A percentile compares a stretch with the other conserved stretches of the same genome.
Conservation (phyloP, 2,113 vertebrate species). For the Nannospalax galili region DNA sequence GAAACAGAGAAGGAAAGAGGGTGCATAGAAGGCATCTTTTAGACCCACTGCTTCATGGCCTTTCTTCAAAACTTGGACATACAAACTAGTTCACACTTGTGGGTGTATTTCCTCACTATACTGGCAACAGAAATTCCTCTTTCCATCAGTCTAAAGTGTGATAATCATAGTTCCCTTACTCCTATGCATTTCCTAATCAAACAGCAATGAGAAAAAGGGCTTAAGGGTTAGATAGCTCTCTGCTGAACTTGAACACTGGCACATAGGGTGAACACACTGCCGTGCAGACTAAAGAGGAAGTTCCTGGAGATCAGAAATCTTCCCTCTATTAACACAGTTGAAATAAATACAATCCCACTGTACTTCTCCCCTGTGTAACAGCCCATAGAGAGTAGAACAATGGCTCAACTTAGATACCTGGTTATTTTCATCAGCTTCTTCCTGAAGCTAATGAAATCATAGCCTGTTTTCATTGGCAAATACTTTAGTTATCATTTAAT, state of each 20-base stretch:
- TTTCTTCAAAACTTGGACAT: background rate
- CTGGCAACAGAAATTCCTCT: background rate
- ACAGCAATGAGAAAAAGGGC: background rate
- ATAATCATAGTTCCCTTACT: background rate
- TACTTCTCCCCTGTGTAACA: background rate
- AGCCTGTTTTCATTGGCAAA: background rate
- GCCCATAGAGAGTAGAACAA: background rate
- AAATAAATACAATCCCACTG: background rate
- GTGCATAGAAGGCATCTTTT: background rate
- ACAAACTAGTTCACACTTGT: background rate
- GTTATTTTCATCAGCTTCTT: background rate
- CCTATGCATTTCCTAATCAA: background rate
- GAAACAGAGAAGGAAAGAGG: background rate
- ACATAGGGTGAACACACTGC: background rate
- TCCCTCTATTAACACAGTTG: background rate
- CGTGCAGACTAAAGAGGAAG: background rate
- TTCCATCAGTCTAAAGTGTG: background rate
- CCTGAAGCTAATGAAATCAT: constrained; percentile 11
- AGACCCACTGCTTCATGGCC: background rate
- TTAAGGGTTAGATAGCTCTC: background rate
- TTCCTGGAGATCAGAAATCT: background rate
- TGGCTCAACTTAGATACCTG: background rate
- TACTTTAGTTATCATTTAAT: background rate
- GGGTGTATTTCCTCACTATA: background rate
- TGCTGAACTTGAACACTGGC: background rate